phyloP scores from a whole-genome alignment of 2,888 invertebrate species.

The Parelbella ahira region DNA sequence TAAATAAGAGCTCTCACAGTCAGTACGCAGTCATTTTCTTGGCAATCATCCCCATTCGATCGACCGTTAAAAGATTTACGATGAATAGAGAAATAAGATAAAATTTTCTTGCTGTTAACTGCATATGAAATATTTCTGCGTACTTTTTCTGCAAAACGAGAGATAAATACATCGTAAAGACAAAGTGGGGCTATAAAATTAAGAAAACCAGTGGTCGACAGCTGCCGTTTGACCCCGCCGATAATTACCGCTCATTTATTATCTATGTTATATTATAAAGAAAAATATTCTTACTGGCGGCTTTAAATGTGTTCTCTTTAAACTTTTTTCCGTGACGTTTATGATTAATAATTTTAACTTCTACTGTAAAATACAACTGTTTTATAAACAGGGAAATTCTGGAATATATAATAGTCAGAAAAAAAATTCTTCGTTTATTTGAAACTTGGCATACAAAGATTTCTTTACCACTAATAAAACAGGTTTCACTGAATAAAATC shows the following conservation, averaged over 20 bases:
- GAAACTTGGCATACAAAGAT: too few relatives aligned
- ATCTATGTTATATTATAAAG: constrained; percentile 7
- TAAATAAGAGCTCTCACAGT: too few relatives aligned
- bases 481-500: too few relatives aligned
- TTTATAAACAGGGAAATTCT: too few relatives aligned
- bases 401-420: too few relatives aligned
- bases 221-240: constrained; percentile 46
- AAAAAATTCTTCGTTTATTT: too few relatives aligned
- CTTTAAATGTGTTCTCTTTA: background rate
- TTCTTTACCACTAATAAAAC: too few relatives aligned
- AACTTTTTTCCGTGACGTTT: too few relatives aligned
- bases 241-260: constrained; percentile 20
- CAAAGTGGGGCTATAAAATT: constrained; percentile 29
- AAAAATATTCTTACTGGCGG: constrained; percentile 4
- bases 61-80: constrained; percentile 3
- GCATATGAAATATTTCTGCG: constrained; percentile 13
- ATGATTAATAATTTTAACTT: too few relatives aligned
- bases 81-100: background rate
- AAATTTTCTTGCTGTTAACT: constrained; percentile 5
- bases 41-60: too few relatives aligned
- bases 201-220: constrained; percentile 35
- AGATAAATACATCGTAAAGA: constrained; percentile 12
- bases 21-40: too few relatives aligned
- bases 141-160: constrained; percentile 7
- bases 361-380: too few relatives aligned